Base-by-base conservation (phyloP, 2,888 invertebrate species). In the Zhuqinia jingwanae region DNA sequence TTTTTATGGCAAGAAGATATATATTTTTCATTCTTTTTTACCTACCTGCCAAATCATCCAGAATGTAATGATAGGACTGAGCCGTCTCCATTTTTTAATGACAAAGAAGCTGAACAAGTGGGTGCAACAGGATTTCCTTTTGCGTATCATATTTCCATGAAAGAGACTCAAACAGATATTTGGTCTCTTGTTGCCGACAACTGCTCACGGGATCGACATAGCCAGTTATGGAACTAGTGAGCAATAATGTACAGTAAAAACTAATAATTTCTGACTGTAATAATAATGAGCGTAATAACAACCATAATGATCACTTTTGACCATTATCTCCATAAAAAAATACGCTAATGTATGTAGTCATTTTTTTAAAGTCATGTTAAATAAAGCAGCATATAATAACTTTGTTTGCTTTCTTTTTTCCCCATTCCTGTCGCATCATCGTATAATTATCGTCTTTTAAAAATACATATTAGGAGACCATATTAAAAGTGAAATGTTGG, bases 11-110 rank as follows among this genome's bases (percentile, higher is more conserved):
- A 3, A 36, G 3, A 36, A 36, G 8, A 36, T 6, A 6, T 36
- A 36, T 36, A 6, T 36, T 36, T 36, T 36, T 8, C 36, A 36
- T 36, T 13, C 36, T 6, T 30, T 36, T 76, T 53, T 45, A 80
- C 85, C 85, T 87, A 85, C 85, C 87, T 87, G 87, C 77, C 85
- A 88, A 58, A 82, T 30, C 11, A 85, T 82, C 85, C 85, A 85
- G 13, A 80, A 77, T 15, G 65, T 63, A 77, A 85, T 88, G 56
- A 88, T 85, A 6, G 77, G 60, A 27, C 85, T 76, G 15, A 85
- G 78, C 20, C 81, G 68, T 56, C 70, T 76, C 80, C 85, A 88
- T 50, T 88, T 88, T 76, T 88, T 88, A 17, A 84, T 76, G 20
- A 88, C 56, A 53, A 80, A 88, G 5, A n/a, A 85, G 68, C 53